Evolutionary conservation across 2,113 vertebrate species (phyloP), one percentile per base, ranked within the genome.

Genomic region (Cygnus atratus): DNA sequence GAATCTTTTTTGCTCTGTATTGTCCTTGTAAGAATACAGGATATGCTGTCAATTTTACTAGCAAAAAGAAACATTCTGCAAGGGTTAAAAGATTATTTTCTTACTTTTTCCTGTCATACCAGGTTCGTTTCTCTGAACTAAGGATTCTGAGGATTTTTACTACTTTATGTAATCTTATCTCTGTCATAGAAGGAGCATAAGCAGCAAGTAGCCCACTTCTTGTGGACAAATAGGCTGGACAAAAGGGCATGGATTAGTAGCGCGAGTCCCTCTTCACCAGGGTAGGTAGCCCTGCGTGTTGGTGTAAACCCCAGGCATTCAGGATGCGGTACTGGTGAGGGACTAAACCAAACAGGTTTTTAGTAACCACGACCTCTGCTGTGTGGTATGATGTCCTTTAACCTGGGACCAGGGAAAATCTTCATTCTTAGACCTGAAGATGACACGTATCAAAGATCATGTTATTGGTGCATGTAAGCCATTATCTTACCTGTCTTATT

Each of bases 391-490:
- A 87, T 84, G 95, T 94, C 95, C 95, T 96, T 93, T 97, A 95
- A 89, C 26, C 73, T 94, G 95, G 92, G 95, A 96, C 94, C 96
- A 96, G 94, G 96, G 78, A 93, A 94, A 93, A 94, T 81, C 82
- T 95, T 96, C 55, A 33, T 96, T 92, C 92, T 97, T 91, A 95
- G 95, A 97, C 75, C 92, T 97, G 95, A 97, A 96, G 96, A 71
- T 93, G 94, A 93, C 46, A 79, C 25, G 20, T 97, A 76, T 92
- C 90, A 93, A 97, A 98, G 97, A 97, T 98, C 97, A 95, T 96
- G 95, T 97, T 98, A 97, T 95, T 97, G 97, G 97, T 98, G 98
- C 99, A 99, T 98, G 99, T 98, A 97, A 97, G 96, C 98, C 98
- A 98, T 98, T 98, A 98, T 97, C 97, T 98, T 98, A 98, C 97